Conservation (phyloP, 2,888 invertebrate species). For the Chymomyza caudatula region DNA sequence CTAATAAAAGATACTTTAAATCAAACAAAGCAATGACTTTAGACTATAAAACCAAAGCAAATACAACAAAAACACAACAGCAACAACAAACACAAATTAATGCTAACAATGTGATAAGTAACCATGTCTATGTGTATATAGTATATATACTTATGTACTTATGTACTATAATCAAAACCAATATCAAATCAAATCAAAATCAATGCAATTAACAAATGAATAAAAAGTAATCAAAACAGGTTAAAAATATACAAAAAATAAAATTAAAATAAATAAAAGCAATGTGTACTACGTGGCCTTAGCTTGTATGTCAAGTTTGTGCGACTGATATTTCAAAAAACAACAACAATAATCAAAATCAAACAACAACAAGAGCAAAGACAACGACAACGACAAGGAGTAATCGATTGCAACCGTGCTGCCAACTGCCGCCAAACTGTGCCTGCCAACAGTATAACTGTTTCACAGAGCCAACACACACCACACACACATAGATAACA, state of each 20-base stretch:
- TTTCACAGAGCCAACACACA: background rate
- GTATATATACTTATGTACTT: constrained; percentile 62
- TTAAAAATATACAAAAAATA: constrained; percentile 1
- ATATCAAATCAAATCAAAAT: constrained; percentile 1
- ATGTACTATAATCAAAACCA: constrained; percentile 44
- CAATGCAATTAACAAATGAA: background rate
- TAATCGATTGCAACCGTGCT: background rate
- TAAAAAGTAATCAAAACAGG: background rate
- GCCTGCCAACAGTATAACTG: background rate
- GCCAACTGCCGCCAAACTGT: background rate
- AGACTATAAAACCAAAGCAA: no score
- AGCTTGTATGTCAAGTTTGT: constrained; percentile 42
- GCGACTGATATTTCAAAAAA: constrained; percentile 45
- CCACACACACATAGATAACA: background rate
- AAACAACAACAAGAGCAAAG: background rate
- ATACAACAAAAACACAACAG: constrained; percentile 15
- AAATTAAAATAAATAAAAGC: background rate
- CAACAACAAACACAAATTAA: constrained; percentile 7
- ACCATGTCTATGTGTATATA: constrained; percentile 11
- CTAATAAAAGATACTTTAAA: background rate
- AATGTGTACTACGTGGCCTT: constrained; percentile 53
- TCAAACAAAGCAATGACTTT: constrained; percentile 3
- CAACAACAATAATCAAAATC: background rate
- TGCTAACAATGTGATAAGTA: constrained; percentile 59
- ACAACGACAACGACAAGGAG: background rate